Base-by-base conservation (phyloP, 1,140 invertebrate species). In the Psix sp. region DNA sequence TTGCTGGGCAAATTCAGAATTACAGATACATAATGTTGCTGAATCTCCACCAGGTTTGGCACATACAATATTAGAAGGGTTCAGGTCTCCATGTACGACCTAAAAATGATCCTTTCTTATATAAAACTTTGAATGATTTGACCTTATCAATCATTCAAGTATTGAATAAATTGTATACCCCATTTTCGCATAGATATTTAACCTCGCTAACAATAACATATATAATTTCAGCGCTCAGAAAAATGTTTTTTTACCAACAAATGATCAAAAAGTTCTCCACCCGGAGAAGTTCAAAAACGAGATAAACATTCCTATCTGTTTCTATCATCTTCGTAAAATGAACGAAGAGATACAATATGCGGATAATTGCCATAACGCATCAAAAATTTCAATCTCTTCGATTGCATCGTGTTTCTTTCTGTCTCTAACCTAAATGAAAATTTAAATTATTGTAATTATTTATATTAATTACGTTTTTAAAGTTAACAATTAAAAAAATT, bases 1-100 rank as follows among this genome's bases (percentile, higher is more conserved):
- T 84, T 99, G 98, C 87, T 99, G 99, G 3, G 98, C 97, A 85
- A 99, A 97, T 36, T 98, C 98, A 89, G 98, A 96, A 89, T 98
- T 97, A 86, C 96, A 96, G 48, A 96, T 91, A 62, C 93, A 89
- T 20, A 99, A 89, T 17, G 94, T 93, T 9, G 92, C 89, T 2
- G 97, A 94, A 51, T 92, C 91, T 66, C 91, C 91, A 9, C 92
- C 91, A 59, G 94, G 89, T 71, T 94, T 94, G 1, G 96, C 93
- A 85, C 97, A 99, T 45, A 99, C 87, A 80, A 99, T 96, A 88
- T 99, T 99, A 26, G 96, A 97, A 31, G 98, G 97, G 83, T 99
- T 99, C 57, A 99, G 90, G 87, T 99, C 98, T 76, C 98, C 91
- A 88, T 95, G 94, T 15, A 95, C 95, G 38, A 95, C 92, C n/a